Evolutionary conservation across 1,140 invertebrate species (phyloP), one percentile per base, ranked within the genome.

Genomic region (Drosophila busckii): DNA sequence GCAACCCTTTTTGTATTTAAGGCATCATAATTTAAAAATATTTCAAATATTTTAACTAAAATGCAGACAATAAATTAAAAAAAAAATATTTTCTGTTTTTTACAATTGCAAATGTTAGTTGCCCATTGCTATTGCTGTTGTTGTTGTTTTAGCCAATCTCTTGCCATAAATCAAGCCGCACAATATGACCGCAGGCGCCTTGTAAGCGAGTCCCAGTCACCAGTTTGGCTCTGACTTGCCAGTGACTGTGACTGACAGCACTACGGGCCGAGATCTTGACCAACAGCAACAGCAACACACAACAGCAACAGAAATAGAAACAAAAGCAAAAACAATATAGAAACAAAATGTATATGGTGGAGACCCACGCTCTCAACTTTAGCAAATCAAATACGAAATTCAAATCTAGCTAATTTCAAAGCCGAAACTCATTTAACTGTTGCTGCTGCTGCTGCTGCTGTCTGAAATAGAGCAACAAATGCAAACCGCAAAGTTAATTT

Each of bases 381-480:
- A 56, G 59, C 75, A 80, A 80, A 80, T 82, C 75, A 80, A 82
- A 80, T 61, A 80, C 75, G n/a, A 82, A 80, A 80, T 82, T 73
- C 64, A 80, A 80, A 80, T 80, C 75, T 83, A 75, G 76, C 75
- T 82, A 82, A 80, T 80, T 80, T 80, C 69, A 65, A 69, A 67
- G 54, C 70, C 64, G 64, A 75, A 75, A 80, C 68, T 80, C 68
- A 80, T 80, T 80, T 80, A 80, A 73, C 50, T 68, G 41, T 29
- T 17, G 45, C 42, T 20, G 32, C 37, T 8, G 3, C n/a, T 6
- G n/a, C 31, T 15, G 7, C 7, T 31, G 22, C 2, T 29, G 58
- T 31, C 35, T 26, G 45, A 63, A 80, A 68, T 82, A 56, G 68
- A 65, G 58, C 68, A 82, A 56, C 56, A 58, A 54, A 52, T 54